These are phyloP conservation scores for Tolmerus cingulatus DNA, from an alignment of 2,888 invertebrate genomes.

Conservation along the genomic window DNA sequence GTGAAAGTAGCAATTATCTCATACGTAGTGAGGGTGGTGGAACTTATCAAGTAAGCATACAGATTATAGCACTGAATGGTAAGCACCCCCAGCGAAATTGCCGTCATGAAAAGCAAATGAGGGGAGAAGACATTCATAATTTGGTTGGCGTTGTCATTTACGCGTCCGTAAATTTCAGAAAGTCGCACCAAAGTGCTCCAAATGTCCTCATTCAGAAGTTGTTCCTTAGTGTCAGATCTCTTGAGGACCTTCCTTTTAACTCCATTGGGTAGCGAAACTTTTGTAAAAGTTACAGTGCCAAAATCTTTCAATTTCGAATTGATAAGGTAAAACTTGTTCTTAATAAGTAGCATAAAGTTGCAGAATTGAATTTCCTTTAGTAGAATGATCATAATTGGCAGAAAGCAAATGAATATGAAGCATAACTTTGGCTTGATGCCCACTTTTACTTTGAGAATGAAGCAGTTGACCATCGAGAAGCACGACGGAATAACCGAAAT, in stretches of 20 bases:
- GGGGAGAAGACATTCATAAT: constrained; percentile 53
- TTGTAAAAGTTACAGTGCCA: neutral
- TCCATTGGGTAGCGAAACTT: neutral
- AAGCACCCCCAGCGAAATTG: constrained; percentile 53
- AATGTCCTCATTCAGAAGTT: neutral
- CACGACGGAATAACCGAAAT: constrained; percentile 33
- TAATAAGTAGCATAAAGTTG: constrained; percentile 54
- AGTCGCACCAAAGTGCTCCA: constrained; percentile 49
- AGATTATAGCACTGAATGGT: constrained; percentile 56
- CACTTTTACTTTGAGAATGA: constrained; percentile 25
- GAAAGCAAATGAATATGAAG: constrained; percentile 56
- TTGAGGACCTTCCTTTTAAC: neutral
- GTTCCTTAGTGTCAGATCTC: neutral
- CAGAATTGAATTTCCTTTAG: constrained; percentile 55
- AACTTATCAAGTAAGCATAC: constrained; percentile 52
- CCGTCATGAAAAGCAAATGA: constrained; percentile 53
- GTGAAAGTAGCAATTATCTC: constrained; percentile 52
- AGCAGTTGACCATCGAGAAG: constrained; percentile 48
- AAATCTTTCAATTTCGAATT: constrained; percentile 50
- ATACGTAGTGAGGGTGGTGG: constrained; percentile 51
- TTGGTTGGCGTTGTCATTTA: constrained; percentile 52
- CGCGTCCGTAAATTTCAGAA: constrained; percentile 51
- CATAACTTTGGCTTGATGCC: constrained; percentile 45
- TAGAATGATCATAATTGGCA: constrained; percentile 53
- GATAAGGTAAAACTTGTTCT: constrained; percentile 52